Evolutionary conservation across 53 echinoderm and acorn worm species (phyloP).

Genomic region (Hippasteria phrygiana): DNA sequence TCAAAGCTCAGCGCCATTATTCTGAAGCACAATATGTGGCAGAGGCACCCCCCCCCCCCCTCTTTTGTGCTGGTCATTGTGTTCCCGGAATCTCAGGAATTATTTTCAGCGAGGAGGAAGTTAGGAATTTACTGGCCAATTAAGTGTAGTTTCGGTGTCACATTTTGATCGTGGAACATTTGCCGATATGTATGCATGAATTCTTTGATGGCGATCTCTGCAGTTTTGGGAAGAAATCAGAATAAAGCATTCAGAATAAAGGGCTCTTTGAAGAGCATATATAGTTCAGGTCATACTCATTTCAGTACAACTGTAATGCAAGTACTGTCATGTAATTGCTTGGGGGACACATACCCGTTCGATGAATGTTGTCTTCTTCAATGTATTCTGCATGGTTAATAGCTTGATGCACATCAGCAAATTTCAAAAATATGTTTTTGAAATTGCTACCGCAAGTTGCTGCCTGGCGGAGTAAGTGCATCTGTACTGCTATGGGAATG

Average conservation of each 20-base stretch:
- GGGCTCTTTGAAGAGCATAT: neutral
- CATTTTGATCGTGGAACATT: slow-evolving; percentile 25
- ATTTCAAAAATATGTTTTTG: slow-evolving; percentile 30
- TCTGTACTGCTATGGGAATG: slow-evolving; percentile 6
- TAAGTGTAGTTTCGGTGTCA: slow-evolving; percentile 66
- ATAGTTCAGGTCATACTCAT: too few relatives aligned
- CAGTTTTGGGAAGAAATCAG: too few relatives aligned
- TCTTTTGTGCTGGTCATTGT: too few relatives aligned
- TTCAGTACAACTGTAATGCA: too few relatives aligned
- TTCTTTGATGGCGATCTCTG: slow-evolving; percentile 28
- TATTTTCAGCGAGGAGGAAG: too few relatives aligned
- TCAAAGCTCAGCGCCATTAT: too few relatives aligned
- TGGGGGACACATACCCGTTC: slow-evolving; percentile 9
- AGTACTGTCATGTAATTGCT: too few relatives aligned
- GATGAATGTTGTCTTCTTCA: neutral
- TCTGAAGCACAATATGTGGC: too few relatives aligned
- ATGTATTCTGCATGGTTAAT: neutral
- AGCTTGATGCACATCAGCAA: slow-evolving; percentile 27
- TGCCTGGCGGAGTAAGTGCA: neutral
- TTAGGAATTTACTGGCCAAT: too few relatives aligned
- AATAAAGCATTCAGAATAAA: neutral
- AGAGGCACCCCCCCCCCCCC: too few relatives aligned
- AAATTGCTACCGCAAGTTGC: neutral
- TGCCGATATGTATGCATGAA: slow-evolving; percentile 53
- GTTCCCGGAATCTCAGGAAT: too few relatives aligned